Conservation (phyloP, 37 sponge, comb jelly and placozoan species). For the Cladorhizidae sp. region DNA sequence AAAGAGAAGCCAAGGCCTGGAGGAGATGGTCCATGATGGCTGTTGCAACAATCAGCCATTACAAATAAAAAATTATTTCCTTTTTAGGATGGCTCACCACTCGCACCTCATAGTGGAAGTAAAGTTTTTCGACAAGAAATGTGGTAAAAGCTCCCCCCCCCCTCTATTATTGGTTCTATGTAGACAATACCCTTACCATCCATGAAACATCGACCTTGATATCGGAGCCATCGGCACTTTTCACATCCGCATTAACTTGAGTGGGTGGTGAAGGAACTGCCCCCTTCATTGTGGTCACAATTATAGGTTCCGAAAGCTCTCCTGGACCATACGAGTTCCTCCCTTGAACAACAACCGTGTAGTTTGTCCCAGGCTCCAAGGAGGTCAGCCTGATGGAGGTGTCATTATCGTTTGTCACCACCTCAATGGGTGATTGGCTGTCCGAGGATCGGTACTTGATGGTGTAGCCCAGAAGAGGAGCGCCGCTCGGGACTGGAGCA, state of each 20-base stretch:
- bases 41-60: too few relatives aligned
- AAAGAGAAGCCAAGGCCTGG: too few relatives aligned
- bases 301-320: background rate
- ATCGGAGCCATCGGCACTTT: background rate
- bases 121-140: too few relatives aligned
- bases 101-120: too few relatives aligned
- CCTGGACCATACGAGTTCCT: background rate
- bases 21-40: too few relatives aligned
- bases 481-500: background rate
- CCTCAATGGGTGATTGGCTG: background rate
- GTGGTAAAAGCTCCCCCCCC: too few relatives aligned
- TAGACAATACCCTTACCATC: too few relatives aligned
- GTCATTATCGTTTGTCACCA: background rate
- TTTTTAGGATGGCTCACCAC: too few relatives aligned
- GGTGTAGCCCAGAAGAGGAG: background rate
- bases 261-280: background rate
- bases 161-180: too few relatives aligned
- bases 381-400: background rate
- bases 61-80: too few relatives aligned
- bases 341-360: background rate
- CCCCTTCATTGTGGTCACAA: background rate
- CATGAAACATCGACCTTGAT: background rate
- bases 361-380: background rate
- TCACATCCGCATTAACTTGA: background rate
- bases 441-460: background rate